Base-by-base conservation (phyloP, 2,888 invertebrate genomes). In the Drosophila lacicola region DNA sequence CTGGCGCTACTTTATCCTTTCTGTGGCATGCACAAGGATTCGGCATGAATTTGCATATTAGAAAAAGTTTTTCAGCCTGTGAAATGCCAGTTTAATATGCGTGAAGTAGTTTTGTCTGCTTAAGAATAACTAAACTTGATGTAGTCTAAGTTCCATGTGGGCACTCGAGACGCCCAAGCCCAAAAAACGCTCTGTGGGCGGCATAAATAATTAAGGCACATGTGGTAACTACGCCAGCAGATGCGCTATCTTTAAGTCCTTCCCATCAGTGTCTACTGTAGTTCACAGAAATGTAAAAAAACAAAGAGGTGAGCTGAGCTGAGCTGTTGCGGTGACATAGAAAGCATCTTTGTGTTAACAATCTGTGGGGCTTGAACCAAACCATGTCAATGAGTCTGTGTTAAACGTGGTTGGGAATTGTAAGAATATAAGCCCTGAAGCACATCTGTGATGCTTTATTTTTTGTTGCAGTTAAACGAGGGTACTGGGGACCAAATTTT, bases 71-170 rank as follows among this genome's bases (percentile, higher is more conserved):
- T 80, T 77, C 54, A 66, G 78, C 89, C 87, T 83, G 78, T 70
- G 81, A 83, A 88, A 88, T 88, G 87, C 82, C 88, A 84, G 83
- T 78, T 88, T 89, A 88, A 88, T 84, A 88, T 84, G 83, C 83
- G 89, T 88, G 87, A 89, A 84, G 89, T 89, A 84, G 83, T 84
- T 88, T 78, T 73, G 46, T 68, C 70, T 67, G 73, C 82, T 71
- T 75, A 87, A 75, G 82, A 78, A 89, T 78, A 88, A 73, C 83
- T 72, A 63, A 82, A 82, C 78, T 86, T 73, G 78, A 68, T 62
- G 56, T 61, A 63, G 83, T 86, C 87, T 69, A 77, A 85, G 68
- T 82, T 88, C 50, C 50, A 36, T 47, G 55, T 60, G 47, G 37
- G 45, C 34, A 62, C 49, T 25, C 50, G 25, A 63, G 39, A 34